phyloP scores from a whole-genome alignment of 2,888 invertebrate genomes.

The Saturnia pavonia region DNA sequence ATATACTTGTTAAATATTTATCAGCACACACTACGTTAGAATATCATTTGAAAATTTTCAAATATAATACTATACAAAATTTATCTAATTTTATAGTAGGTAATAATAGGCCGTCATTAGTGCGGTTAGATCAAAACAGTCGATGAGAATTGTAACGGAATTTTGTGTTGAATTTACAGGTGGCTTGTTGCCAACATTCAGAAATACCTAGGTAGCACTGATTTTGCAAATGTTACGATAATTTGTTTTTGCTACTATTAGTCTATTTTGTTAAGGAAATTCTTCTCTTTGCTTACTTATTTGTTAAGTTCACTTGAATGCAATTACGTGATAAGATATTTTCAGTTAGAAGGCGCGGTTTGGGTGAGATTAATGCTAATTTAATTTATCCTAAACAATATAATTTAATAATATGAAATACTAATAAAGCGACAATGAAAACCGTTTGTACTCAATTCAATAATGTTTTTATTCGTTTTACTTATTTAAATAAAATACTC shows the following conservation, averaged over 20 bases:
- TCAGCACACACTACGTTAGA: background rate
- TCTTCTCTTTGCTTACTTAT: background rate
- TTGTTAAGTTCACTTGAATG: background rate
- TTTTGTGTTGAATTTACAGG: constrained; percentile 12
- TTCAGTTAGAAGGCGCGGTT: background rate
- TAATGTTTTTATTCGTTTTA: too few species aligned
- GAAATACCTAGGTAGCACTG: constrained; percentile 11
- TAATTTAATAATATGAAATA: too few species aligned
- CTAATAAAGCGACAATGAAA: too few species aligned
- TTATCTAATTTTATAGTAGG: constrained; percentile 8
- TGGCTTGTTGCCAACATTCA: constrained; percentile 11
- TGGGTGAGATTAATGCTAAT: background rate
- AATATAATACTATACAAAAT: background rate
- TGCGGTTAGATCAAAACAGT: constrained; percentile 11
- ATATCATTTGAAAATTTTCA: background rate
- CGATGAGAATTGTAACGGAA: constrained; percentile 3
- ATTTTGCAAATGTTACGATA: constrained; percentile 3
- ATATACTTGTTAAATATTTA: background rate
- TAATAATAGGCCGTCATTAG: constrained; percentile 7
- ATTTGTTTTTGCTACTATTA: constrained; percentile 8
- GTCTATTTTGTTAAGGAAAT: constrained; percentile 11
- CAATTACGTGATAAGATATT: background rate
- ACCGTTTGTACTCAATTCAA: too few species aligned
- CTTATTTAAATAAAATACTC: too few species aligned
- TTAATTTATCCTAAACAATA: too few species aligned